A percentile compares a stretch with the other conserved stretches of the same genome.
Conservation (phyloP, 2,888 invertebrate species). For the Drosophila demipolita region DNA sequence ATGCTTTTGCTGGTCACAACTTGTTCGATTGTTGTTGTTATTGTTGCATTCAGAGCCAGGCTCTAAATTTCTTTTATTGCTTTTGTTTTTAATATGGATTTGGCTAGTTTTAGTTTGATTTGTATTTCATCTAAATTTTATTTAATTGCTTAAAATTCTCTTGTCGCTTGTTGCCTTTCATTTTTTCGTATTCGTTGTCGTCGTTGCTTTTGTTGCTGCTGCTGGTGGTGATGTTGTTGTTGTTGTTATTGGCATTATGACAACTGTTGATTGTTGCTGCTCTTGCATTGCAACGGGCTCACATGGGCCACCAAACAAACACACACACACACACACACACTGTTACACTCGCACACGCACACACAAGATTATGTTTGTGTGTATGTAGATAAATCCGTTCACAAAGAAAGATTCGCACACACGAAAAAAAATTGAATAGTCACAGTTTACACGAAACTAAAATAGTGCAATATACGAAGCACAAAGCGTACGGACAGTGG, state of each 20-base stretch:
- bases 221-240: slow-evolving; percentile 22
- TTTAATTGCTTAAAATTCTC: slow-evolving; percentile 67
- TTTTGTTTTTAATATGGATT: slow-evolving; percentile 21
- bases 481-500: slow-evolving; percentile 64
- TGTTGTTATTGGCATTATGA: slow-evolving; percentile 56
- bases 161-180: slow-evolving; percentile 63
- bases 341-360: slow-evolving; percentile 8
- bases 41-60: slow-evolving; percentile 32
- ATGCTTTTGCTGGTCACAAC: slow-evolving; percentile 20
- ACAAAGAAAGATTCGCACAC: slow-evolving; percentile 61
- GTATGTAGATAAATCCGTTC: slow-evolving; percentile 55
- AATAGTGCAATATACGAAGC: slow-evolving; percentile 58
- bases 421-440: slow-evolving; percentile 41
- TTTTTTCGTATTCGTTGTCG: slow-evolving; percentile 52
- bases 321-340: slow-evolving; percentile 15
- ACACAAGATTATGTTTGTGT: slow-evolving; percentile 4
- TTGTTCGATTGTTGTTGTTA: slow-evolving; percentile 21
- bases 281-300: slow-evolving; percentile 46
- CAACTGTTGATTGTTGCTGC: slow-evolving; percentile 44
- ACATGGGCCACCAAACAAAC: slow-evolving; percentile 52
- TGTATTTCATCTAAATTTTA: slow-evolving; percentile 66
- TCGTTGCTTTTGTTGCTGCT: slow-evolving; percentile 25
- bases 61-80: slow-evolving; percentile 33
- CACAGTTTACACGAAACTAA: slow-evolving; percentile 54
- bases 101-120: slow-evolving; percentile 38